A percentile compares a stretch with the other conserved stretches of the same genome.
These are phyloP conservation scores for Solen grandis DNA, from an alignment of 1,140 invertebrate genomes.

Conservation along the genomic window DNA sequence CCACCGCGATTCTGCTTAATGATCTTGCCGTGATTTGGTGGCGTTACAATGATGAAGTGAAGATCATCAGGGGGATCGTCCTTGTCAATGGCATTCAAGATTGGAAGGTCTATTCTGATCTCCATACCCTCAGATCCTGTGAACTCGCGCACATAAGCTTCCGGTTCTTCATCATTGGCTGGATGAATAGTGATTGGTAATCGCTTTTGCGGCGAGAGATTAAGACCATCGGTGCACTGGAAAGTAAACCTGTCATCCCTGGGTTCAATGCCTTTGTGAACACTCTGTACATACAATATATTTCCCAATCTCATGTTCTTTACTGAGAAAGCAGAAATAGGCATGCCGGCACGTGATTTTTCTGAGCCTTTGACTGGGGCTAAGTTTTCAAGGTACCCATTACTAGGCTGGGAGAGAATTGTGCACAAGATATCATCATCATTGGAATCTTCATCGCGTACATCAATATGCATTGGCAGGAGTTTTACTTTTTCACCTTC, in stretches of 20 bases:
- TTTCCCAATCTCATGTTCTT: conserved; percentile 72
- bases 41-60: conserved; percentile 74
- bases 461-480: conserved; percentile 73
- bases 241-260: conserved; percentile 77
- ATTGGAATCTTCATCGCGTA: conserved; percentile 78
- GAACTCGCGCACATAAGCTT: conserved; percentile 79
- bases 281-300: conserved; percentile 81
- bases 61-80: conserved; percentile 79
- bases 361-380: conserved; percentile 78
- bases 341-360: conserved; percentile 74
- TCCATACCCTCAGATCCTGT: conserved; percentile 80
- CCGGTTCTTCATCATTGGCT: conserved; percentile 81
- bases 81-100: conserved; percentile 79
- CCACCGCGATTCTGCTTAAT: conserved; percentile 71
- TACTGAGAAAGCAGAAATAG: conserved; percentile 78
- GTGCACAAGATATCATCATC: conserved; percentile 79
- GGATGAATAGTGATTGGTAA: conserved; percentile 78
- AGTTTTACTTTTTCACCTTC: conserved; percentile 79
- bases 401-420: conserved; percentile 75
- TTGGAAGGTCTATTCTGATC: conserved; percentile 79
- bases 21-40: conserved; percentile 79
- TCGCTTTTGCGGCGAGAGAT: conserved; percentile 65
- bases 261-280: conserved; percentile 80
- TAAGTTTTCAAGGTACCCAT: conserved; percentile 80
- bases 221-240: conserved; percentile 80